Evolutionary conservation across 35 echinoderm and acorn worm species (phyloP).

Genomic region (Heliocidaris erythrogramma): DNA sequence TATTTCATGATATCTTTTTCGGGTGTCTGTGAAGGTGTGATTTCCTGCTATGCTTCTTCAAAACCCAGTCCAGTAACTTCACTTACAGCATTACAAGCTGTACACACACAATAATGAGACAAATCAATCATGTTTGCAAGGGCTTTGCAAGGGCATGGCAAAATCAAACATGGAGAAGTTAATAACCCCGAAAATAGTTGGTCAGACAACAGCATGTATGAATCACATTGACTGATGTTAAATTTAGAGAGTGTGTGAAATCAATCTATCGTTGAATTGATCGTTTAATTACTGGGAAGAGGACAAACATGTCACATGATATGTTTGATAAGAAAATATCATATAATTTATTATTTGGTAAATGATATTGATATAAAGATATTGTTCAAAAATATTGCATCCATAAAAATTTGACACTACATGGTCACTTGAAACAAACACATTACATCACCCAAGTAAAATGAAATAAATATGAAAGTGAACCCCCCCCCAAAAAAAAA

Average conservation of each 20-base stretch:
- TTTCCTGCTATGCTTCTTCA: too few relatives aligned
- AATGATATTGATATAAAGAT: too few relatives aligned
- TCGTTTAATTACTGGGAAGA: background rate
- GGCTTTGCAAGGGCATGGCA: background rate
- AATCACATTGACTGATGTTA: background rate
- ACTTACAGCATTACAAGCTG: background rate
- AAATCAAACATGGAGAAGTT: background rate
- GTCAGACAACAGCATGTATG: background rate
- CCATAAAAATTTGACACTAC: too few relatives aligned
- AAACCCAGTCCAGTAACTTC: background rate
- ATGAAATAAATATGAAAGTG: background rate
- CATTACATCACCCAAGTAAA: background rate
- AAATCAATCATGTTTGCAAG: background rate
- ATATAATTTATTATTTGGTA: too few relatives aligned
- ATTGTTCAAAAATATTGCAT: too few relatives aligned
- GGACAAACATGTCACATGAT: background rate
- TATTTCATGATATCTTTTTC: too few relatives aligned
- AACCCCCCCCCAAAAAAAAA: too few relatives aligned
- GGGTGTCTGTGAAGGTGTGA: too few relatives aligned
- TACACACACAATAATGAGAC: background rate
- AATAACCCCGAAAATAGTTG: background rate
- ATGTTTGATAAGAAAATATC: background rate
- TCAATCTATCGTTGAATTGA: background rate
- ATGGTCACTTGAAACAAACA: too few relatives aligned
- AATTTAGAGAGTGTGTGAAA: background rate